Base-by-base conservation (phyloP, 2,797 vertebrate species). In the Poecilia velifera region DNA sequence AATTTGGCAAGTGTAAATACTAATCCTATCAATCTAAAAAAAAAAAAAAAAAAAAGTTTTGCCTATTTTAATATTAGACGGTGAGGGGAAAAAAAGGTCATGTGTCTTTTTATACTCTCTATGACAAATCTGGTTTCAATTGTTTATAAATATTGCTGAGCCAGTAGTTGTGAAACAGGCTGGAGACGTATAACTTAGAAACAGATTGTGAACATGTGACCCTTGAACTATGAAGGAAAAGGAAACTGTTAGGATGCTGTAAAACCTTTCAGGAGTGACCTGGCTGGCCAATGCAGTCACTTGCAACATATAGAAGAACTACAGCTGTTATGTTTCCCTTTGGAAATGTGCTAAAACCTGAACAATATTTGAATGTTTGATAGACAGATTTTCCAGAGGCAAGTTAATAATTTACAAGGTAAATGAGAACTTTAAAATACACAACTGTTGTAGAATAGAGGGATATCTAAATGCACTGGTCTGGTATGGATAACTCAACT, bases 131-230 rank as follows among this genome's bases (percentile, higher is more conserved):
- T 55, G 55, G 6, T 68, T 31, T 74, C 25, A 46, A 36, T 31
- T 64, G 31, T 36, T 4, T 36, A 36, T 1, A 18, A 36, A 64
- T 64, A 36, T 3, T 36, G 57, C 55, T 76, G 68, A 80, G 43
- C 80, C 78, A 66, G 76, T 74, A 78, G 62, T 81, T 79, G 57
- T 86, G 80, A 53, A 82, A 87, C 87, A 90, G 81, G 81, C 82
- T 68, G 70, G 66, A 90, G 85, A 87, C 87, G 79, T 70, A 78
- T 84, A 81, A 75, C 84, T 86, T 76, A 87, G 77, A 81, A 89
- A 89, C 90, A 92, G 79, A 90, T 88, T 93, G 90, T 47, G 83
- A 91, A 87, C 93, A 93, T 84, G 89, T 92, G 76, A 80, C 74
- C 53, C 53, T 78, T 84, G 71, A 81, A 73, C 36, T 22, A 64